Evolutionary conservation across 2,797 vertebrate species (phyloP), one percentile per base, ranked within the genome.

Genomic region (Chloroceryle inda): DNA sequence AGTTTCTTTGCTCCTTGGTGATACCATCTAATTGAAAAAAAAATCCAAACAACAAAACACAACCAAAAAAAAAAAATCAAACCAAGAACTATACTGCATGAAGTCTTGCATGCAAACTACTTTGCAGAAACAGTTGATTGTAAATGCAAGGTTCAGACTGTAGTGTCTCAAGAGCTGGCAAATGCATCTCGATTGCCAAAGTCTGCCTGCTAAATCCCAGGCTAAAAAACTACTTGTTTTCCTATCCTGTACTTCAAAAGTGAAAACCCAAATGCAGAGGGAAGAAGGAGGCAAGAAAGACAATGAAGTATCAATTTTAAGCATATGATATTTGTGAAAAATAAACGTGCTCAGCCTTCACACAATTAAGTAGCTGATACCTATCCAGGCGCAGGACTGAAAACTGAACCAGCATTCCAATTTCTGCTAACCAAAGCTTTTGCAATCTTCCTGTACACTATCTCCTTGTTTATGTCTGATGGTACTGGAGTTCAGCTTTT

Each of bases 381-480:
- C 76, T 66, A 75, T 73, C 14, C 40, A 53, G 37, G 38, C 0
- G 0, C 33, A 64, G 45, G 35, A 85, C 66, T 50, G 61, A 85
- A 91, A 94, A 91, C 14, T 3, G 11, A 89, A 93, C 50, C 61
- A 77, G 44, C 40, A 75, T 74, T 53, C 71, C 82, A 88, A 29
- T 61, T 68, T 62, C 81, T 45, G 42, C 80, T 89, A 91, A 33
- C 15, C 59, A 55, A 72, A 93, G 77, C 56, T 94, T 92, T 61
- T 82, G 84, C 69, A 82, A n/a, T 11, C 64, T 71, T 86, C 89
- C 85, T 1, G 0, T 44, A 64, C 3, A 11, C 62, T 49, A 69
- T 62, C 77, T 88, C 92, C 92, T 89, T 77, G 61, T 85, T 97
- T 97, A 92, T 6, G 2, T 83, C 83, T 82, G 59, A 81, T 11